phyloP scores from a whole-genome alignment of 2,888 invertebrate genomes.

The Parasteatoda lunata region DNA sequence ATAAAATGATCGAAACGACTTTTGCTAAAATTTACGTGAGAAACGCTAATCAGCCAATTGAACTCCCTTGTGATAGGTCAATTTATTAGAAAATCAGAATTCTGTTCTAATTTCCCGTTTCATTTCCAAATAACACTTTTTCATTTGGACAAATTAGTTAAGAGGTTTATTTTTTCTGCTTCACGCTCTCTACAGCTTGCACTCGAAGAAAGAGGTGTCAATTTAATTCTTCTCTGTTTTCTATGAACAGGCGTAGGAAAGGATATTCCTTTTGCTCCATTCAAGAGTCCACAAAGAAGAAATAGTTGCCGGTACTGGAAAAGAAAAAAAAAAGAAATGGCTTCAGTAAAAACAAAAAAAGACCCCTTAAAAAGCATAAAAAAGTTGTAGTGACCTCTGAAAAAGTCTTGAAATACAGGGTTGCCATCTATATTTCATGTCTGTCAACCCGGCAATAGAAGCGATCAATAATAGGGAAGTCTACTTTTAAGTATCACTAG shows the following conservation, averaged over 20 bases:
- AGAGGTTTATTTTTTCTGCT: slow-evolving; percentile 30
- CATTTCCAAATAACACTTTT: slow-evolving; percentile 31
- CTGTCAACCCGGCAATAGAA: slow-evolving; percentile 64
- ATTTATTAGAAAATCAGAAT: too few relatives aligned
- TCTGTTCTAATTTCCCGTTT: too few relatives aligned
- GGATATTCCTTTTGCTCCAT: slow-evolving; percentile 1
- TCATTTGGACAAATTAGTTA: slow-evolving; percentile 38
- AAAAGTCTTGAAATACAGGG: slow-evolving; percentile 61
- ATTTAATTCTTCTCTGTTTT: slow-evolving; percentile 31
- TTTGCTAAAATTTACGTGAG: too few relatives aligned
- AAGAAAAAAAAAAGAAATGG: slow-evolving; percentile 17
- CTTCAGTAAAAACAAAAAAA: too few relatives aligned
- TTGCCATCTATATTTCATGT: slow-evolving; percentile 64
- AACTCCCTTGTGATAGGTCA: too few relatives aligned
- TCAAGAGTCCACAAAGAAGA: slow-evolving; percentile 17
- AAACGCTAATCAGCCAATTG: too few relatives aligned
- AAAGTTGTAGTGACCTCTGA: slow-evolving; percentile 17
- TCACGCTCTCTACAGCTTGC: slow-evolving; percentile 1
- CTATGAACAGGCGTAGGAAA: slow-evolving; percentile 11
- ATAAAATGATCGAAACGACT: too few relatives aligned
- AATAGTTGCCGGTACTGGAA: slow-evolving; percentile 29
- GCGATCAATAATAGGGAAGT: slow-evolving; percentile 60
- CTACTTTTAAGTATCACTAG: slow-evolving; percentile 56
- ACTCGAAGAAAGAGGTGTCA: slow-evolving; percentile 35
- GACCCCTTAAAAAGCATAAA: slow-evolving; percentile 45